phyloP scores from a whole-genome alignment of 2,797 vertebrate genomes.

The Gambusia yucatana region DNA sequence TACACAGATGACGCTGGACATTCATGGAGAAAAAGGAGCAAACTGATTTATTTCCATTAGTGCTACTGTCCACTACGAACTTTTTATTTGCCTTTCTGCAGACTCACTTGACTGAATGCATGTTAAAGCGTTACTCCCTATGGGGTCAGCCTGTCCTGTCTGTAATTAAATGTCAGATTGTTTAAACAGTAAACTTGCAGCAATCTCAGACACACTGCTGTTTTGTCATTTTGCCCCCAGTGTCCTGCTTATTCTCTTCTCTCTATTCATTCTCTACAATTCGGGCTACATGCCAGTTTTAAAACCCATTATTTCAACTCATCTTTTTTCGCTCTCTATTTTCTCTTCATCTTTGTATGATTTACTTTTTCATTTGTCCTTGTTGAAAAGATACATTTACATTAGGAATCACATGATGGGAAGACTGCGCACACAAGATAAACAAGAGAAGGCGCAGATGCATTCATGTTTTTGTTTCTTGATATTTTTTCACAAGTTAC shows the following conservation, averaged over 20 bases:
- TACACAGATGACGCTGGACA: slow-evolving; percentile 29
- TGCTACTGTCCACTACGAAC: slow-evolving; percentile 38
- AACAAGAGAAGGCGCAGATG: neutral
- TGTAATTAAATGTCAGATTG: slow-evolving; percentile 62
- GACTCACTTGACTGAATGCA: slow-evolving; percentile 56
- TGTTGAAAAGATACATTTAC: neutral
- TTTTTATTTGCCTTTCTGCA: slow-evolving; percentile 28
- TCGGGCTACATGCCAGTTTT: slow-evolving; percentile 28
- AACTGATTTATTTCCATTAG: slow-evolving; percentile 70
- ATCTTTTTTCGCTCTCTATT: neutral
- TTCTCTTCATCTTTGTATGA: neutral
- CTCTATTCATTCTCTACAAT: slow-evolving; percentile 8
- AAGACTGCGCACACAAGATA: neutral
- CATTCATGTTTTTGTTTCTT: neutral
- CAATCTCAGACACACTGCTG: slow-evolving; percentile 13
- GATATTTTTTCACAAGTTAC: neutral
- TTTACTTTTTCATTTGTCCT: slow-evolving; percentile 3
- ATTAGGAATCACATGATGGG: neutral
- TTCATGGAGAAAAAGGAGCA: slow-evolving; percentile 47
- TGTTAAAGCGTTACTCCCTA: slow-evolving; percentile 23
- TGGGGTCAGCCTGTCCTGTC: slow-evolving; percentile 30
- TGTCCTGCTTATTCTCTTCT: neutral
- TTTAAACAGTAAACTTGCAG: slow-evolving; percentile 30
- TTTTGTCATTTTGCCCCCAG: neutral
- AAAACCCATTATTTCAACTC: slow-evolving; percentile 17